A percentile compares a stretch with the other conserved stretches of the same genome.
Evolutionary conservation across 2,797 vertebrate species (phyloP).

Genomic region (Molossus molossus): DNA sequence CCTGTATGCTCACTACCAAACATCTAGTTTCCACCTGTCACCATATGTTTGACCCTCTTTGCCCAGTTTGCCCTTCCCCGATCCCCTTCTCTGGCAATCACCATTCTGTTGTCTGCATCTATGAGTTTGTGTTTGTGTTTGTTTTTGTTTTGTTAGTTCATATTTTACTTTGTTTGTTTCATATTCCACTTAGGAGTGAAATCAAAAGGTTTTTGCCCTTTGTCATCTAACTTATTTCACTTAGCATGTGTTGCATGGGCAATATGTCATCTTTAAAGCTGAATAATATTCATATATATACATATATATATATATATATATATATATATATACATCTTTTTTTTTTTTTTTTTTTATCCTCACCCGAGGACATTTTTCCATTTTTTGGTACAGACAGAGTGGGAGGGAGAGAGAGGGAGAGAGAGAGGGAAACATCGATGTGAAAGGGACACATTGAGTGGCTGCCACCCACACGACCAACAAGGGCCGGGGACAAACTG

Average conservation of each 20-base stretch:
- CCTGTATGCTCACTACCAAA: background rate
- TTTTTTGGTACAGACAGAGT: too few relatives aligned
- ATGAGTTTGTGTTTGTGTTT: background rate
- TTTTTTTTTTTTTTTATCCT: too few relatives aligned
- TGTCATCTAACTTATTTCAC: background rate
- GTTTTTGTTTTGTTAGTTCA: background rate
- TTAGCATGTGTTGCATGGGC: background rate
- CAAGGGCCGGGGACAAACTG: too few relatives aligned
- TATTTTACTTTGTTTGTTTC: background rate
- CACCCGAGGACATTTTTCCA: too few relatives aligned
- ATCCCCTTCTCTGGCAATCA: background rate
- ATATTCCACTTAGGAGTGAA: background rate
- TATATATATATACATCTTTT: too few relatives aligned
- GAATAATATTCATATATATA: background rate
- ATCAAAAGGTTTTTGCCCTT: background rate
- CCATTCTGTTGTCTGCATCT: background rate
- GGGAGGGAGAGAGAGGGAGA: too few relatives aligned
- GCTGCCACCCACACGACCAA: too few relatives aligned
- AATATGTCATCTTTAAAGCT: background rate
- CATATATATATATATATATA: too few relatives aligned
- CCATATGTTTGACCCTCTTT: background rate
- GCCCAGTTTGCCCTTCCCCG: background rate
- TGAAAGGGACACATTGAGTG: too few relatives aligned
- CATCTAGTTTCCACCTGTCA: background rate
- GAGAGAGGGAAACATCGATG: too few relatives aligned